phyloP scores from a whole-genome alignment of 1,140 invertebrate species.

The Drosophila punjabiensis region DNA sequence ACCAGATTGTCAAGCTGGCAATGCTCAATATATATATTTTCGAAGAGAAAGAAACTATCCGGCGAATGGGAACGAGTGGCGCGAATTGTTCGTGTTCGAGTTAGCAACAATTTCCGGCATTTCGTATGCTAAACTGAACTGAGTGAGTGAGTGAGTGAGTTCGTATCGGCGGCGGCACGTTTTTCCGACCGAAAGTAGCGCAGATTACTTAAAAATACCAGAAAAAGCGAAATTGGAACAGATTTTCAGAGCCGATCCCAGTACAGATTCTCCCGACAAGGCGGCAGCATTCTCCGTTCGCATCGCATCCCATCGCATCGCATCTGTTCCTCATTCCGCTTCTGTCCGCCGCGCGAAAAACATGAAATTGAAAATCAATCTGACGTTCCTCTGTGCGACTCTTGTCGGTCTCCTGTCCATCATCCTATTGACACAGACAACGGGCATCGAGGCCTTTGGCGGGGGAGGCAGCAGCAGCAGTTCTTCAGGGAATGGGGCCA shows the following conservation, averaged over 20 bases:
- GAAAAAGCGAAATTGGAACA: slow-evolving; percentile 56
- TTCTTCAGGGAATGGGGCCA: slow-evolving; percentile 23
- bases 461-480: slow-evolving; percentile 12
- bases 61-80: slow-evolving; percentile 53
- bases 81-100: slow-evolving; percentile 46
- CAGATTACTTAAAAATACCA: slow-evolving; percentile 79
- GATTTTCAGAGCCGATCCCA: slow-evolving; percentile 24
- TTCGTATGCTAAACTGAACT: slow-evolving; percentile 72
- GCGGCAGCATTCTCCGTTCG: slow-evolving; percentile 31
- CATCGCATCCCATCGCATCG: slow-evolving; percentile 13
- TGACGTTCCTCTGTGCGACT: slow-evolving; percentile 59
- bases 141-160: slow-evolving; percentile 38
- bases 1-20: slow-evolving; percentile 50
- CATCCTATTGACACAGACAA: slow-evolving; percentile 70
- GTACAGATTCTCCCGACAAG: slow-evolving; percentile 9
- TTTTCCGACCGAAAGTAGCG: slow-evolving; percentile 56
- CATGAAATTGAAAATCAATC: slow-evolving; percentile 79
- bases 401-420: slow-evolving; percentile 69
- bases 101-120: slow-evolving; percentile 79
- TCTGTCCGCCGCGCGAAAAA: slow-evolving; percentile 48
- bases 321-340: slow-evolving; percentile 11
- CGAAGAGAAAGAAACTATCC: slow-evolving; percentile 33
- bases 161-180: slow-evolving; percentile 46
- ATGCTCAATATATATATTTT: slow-evolving; percentile 60
- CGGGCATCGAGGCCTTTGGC: slow-evolving; percentile 40